These are phyloP conservation scores for Nothura maculosa DNA, from an alignment of 2,797 vertebrate genomes.

Conservation along the genomic window DNA sequence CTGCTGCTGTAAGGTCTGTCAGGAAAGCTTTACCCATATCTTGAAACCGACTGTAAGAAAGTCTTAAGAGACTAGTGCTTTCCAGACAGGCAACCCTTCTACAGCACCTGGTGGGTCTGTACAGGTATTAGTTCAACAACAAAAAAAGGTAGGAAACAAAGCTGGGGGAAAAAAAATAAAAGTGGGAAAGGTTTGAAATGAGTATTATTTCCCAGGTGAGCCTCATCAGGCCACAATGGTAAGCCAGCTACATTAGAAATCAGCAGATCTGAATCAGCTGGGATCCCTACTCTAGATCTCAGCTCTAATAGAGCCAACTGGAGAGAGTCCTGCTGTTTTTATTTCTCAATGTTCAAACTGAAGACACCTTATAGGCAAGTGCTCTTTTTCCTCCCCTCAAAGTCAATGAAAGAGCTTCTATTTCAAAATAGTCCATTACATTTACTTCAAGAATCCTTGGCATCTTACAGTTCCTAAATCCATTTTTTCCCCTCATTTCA, in stretches of 20 bases:
- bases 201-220: neutral
- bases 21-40: neutral
- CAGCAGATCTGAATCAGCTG: neutral
- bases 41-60: neutral
- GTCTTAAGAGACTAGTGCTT: neutral
- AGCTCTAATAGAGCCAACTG: neutral
- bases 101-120: neutral
- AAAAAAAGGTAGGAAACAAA: too few relatives aligned
- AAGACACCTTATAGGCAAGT: neutral
- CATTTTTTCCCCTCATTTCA: neutral
- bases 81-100: neutral
- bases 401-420: neutral
- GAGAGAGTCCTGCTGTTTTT: neutral
- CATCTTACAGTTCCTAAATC: neutral
- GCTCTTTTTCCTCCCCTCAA: neutral
- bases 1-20: neutral
- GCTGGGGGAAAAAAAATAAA: too few relatives aligned
- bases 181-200: too few relatives aligned
- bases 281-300: neutral
- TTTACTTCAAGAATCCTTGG: neutral
- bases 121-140: neutral
- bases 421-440: neutral
- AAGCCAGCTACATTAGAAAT: neutral
- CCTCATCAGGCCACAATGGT: neutral
- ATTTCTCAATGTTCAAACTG: neutral